Evolutionary conservation across 2,113 vertebrate genomes (phyloP).

Genomic region (Nycticorax nycticorax): DNA sequence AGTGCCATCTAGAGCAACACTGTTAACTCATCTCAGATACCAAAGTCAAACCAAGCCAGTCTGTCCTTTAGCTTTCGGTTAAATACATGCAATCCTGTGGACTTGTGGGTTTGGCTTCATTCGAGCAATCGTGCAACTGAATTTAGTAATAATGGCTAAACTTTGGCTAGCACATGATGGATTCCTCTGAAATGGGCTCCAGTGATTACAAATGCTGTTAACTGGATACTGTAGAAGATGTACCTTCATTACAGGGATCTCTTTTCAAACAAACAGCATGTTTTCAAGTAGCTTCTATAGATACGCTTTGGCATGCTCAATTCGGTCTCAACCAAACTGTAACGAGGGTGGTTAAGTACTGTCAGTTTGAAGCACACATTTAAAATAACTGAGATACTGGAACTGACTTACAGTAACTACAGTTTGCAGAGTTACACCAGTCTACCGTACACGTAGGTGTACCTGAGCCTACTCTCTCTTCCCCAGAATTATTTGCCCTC

Average conservation of each 20-base stretch:
- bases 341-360: neutral
- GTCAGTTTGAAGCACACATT: neutral
- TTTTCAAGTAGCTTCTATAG: neutral
- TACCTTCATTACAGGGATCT: neutral
- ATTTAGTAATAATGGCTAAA: constrained; percentile 22
- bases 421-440: neutral
- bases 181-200: neutral
- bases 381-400: neutral
- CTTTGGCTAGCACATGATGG: neutral
- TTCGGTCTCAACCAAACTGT: neutral
- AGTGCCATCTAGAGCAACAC: neutral
- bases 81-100: constrained; percentile 17
- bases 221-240: neutral
- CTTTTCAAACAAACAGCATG: neutral
- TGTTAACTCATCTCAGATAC: neutral
- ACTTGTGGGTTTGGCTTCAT: constrained; percentile 21
- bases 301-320: neutral
- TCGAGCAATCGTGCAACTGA: neutral
- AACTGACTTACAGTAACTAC: neutral
- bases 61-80: constrained; percentile 20
- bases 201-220: neutral
- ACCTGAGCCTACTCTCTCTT: neutral
- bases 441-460: neutral
- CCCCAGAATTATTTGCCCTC: neutral
- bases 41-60: neutral